Base-by-base conservation (phyloP, 2,888 invertebrate genomes). In the Orgyia antiqua region DNA sequence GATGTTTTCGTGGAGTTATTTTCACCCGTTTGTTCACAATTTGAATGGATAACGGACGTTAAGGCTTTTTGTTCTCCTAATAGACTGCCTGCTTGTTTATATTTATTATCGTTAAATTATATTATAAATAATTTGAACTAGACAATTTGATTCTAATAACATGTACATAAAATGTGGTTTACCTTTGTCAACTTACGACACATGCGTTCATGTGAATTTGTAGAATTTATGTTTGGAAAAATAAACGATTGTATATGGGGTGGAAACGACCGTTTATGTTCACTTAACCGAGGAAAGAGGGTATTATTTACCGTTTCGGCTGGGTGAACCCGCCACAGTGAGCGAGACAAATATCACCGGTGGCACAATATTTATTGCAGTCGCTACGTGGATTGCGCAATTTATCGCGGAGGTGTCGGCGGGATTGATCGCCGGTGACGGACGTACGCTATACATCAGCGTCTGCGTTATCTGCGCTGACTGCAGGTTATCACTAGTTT, bases 231-330 rank as follows among this genome's bases (percentile, higher is more conserved):
- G 80, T 79, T 82, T 82, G 73, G 79, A 78, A 80, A 84, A 82
- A 82, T 78, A 83, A 83, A 83, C 76, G 82, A 73, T 78, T 78
- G 79, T 80, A 84, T 82, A 86, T 84, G 84, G 84, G 83, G 84
- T 84, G 84, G 84, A 86, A 86, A 83, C 84, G 82, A 79, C 73
- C 83, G 80, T 84, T 84, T 83, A 83, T 82, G 84, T 83, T 86
- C 84, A 86, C 84, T 86, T 86, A 84, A 86, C 83, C 84, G 83
- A 83, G 82, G 78, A 74, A 82, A 80, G 84, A 83, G 84, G 84
- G 82, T 83, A 83, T 83, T 86, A 86, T 86, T 86, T 84, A 84
- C 82, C 80, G 83, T 83, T 84, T 75, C 83, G 80, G 82, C 72
- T 74, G 74, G 83, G 74, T 77, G 83, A 79, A 72, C 82, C 74